Conservation (phyloP, 35 echinoderm and acorn worm genomes). For the Stichopus chloronotus region DNA sequence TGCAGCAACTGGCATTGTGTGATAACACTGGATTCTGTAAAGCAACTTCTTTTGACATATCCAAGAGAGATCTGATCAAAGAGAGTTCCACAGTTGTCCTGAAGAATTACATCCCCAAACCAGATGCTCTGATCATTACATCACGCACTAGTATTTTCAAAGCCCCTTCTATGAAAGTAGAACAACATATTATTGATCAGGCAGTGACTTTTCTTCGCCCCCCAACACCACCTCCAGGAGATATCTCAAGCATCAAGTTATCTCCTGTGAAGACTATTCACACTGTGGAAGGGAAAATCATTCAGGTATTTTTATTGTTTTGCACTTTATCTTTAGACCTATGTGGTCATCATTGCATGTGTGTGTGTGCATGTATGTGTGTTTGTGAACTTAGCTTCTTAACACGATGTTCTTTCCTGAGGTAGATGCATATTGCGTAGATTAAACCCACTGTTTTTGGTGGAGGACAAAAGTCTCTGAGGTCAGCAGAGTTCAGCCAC, state of each 20-base stretch:
- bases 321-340: no score
- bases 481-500: no score
- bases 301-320: neutral
- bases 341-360: no score
- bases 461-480: no score
- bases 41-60: neutral
- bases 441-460: no score
- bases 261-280: conserved; percentile 15
- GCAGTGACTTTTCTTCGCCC: neutral
- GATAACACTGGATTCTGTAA: neutral
- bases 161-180: neutral
- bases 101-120: neutral
- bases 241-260: neutral
- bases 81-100: neutral
- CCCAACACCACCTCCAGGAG: conserved; percentile 8
- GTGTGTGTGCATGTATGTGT: no score
- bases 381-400: no score
- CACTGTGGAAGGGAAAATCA: neutral
- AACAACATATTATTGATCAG: neutral
- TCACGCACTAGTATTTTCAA: neutral
- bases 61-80: neutral
- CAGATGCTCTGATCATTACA: neutral
- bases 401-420: no score
- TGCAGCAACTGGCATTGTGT: neutral
- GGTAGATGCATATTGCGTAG: no score